Evolutionary conservation across 2,888 invertebrate species (phyloP), one percentile per base, ranked within the genome.

Genomic region (Drosophila peninsularis): DNA sequence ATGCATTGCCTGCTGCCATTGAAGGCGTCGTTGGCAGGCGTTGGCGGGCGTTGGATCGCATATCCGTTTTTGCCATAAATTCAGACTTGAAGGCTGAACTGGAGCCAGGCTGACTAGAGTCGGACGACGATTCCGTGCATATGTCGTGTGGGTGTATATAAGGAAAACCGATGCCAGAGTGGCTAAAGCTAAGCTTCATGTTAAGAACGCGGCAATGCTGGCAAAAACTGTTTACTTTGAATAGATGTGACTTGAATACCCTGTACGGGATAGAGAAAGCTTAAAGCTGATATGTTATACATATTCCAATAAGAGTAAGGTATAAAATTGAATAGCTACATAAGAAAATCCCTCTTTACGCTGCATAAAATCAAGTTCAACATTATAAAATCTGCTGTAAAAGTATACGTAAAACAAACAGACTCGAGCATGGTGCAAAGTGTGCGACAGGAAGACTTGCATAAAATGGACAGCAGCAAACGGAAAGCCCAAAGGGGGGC

Each of bases 11-110:
- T 74, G 76, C 65, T 42, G 60, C 54, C 60, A 42, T 61, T 19
- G 55, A 44, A 36, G 55, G 44, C 56, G 37, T 32, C 56, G 56
- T 37, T 55, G 56, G 37, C 56, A 62, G 60, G 19, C 62, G 34
- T 34, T 32, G 44, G 54, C 55, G 55, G 58, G 17, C 62, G 32
- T 32, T 32, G 44, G 54, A 66, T 83, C 81, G 71, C 75, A 82
- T 80, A 79, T 84, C 85, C 85, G 81, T 82, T 75, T 81, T 82
- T 62, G 81, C 75, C 81, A 82, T 84, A 83, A 83, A 83, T 83
- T 84, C 82, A 67, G 62, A 70, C 77, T 67, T 74, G 64, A 71
- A 70, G 53, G 69, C 50, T 41, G 41, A 71, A 68, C 68, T 53
- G 58, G 68, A 75, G 69, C 67, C 62, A 52, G 57, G 47, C 5